Conservation (phyloP, 2,113 vertebrate genomes). For the Scalopus aquaticus region DNA sequence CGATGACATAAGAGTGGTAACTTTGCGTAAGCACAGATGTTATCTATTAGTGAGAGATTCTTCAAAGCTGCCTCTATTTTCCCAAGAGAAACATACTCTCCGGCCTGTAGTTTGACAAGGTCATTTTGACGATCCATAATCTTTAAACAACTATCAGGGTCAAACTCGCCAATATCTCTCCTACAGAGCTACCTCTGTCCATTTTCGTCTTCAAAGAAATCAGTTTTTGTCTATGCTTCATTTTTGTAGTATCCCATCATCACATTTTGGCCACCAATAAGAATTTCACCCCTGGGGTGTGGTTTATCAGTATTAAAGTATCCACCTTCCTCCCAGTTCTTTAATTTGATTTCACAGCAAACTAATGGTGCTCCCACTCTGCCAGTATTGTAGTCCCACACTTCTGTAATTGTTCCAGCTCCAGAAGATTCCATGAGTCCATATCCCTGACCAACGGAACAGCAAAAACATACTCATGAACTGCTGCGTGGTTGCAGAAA, state of each 20-base stretch:
- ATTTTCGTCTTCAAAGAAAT: constrained; percentile 92
- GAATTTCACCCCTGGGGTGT: constrained; percentile 94
- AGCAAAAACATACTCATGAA: constrained; percentile 99
- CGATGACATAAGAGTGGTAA: constrained; percentile 95
- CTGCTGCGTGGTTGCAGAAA: constrained; percentile 93
- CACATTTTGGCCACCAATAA: constrained; percentile 95
- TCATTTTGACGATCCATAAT: constrained; percentile 99
- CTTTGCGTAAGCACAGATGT: constrained; percentile 98
- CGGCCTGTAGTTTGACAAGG: constrained; percentile 96
- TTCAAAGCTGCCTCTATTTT: constrained; percentile 97
- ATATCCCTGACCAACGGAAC: constrained; percentile 96
- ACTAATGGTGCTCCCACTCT: constrained; percentile 95
- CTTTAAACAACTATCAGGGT: constrained; percentile 94
- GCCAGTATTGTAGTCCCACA: constrained; percentile 96
- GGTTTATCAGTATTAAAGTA: constrained; percentile 94
- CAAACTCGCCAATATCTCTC: constrained; percentile 96
- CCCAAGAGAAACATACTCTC: constrained; percentile 97
- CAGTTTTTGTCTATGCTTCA: constrained; percentile 86
- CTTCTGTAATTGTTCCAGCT: constrained; percentile 93
- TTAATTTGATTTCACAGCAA: constrained; percentile 95
- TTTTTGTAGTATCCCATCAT: constrained; percentile 97
- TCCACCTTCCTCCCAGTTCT: constrained; percentile 96
- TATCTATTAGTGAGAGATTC: constrained; percentile 94
- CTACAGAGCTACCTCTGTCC: constrained; percentile 97
- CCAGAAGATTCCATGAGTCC: constrained; percentile 95